A percentile compares a stretch with the other conserved stretches of the same genome.
Evolutionary conservation across 2,113 vertebrate genomes (phyloP).

Genomic region (Chaetodon trifascialis): DNA sequence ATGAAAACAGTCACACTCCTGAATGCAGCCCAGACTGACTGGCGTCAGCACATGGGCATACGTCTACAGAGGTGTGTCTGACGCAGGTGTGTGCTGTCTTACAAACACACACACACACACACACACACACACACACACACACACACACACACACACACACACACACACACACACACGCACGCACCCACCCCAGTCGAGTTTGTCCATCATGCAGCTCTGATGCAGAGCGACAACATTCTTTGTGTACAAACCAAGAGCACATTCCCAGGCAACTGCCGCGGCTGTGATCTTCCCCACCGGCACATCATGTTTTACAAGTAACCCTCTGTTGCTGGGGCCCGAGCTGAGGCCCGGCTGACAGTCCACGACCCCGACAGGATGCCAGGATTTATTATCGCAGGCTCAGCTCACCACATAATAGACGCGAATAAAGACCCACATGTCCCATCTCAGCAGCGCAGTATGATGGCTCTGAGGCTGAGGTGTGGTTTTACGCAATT

Average conservation of each 20-base stretch:
- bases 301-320: constrained; percentile 73
- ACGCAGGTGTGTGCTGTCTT: constrained; percentile 63
- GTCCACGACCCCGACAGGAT: constrained; percentile 46
- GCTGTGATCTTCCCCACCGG: constrained; percentile 63
- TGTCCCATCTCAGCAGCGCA: constrained; percentile 20
- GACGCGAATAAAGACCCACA: constrained; percentile 32
- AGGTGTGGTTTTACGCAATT: constrained; percentile 39
- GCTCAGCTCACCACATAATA: constrained; percentile 58
- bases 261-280: constrained; percentile 60
- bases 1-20: constrained; percentile 79
- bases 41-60: constrained; percentile 77
- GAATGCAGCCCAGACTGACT: constrained; percentile 80
- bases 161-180: background rate
- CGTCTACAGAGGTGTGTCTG: constrained; percentile 65
- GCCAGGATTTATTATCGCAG: constrained; percentile 59
- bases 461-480: constrained; percentile 15
- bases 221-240: constrained; percentile 78
- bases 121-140: background rate
- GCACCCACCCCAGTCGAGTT: constrained; percentile 17
- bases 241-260: constrained; percentile 63
- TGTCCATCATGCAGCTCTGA: constrained; percentile 69
- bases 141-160: background rate
- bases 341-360: constrained; percentile 48
- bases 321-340: constrained; percentile 49
- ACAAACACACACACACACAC: background rate